Percentiles rank a stretch among this genome's conserved stretches.
Conservation (phyloP, 2,888 invertebrate genomes). For the Atrina japonica region DNA sequence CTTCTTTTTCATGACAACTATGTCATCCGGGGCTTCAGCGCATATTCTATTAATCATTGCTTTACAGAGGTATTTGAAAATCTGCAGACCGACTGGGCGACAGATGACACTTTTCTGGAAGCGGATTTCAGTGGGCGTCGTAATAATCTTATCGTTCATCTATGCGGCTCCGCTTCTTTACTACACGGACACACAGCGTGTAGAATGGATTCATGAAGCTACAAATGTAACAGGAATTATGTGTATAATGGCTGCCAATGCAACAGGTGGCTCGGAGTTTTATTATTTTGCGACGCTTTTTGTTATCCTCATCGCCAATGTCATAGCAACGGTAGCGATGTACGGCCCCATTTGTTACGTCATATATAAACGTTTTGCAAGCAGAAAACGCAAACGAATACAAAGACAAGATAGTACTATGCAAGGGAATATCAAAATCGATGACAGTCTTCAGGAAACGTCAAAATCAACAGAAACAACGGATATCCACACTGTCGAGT, state of each 20-base stretch:
- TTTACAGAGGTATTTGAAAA: slow-evolving; percentile 26
- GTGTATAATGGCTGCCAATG: slow-evolving; percentile 18
- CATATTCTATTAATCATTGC: slow-evolving; percentile 20
- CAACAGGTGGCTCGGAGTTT: slow-evolving; percentile 1
- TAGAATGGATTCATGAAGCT: background rate
- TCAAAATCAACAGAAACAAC: no score
- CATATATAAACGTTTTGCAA: slow-evolving; percentile 15
- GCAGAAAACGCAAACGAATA: no score
- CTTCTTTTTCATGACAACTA: slow-evolving; percentile 11
- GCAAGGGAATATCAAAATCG: no score
- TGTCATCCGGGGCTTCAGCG: slow-evolving; percentile 10
- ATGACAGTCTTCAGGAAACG: no score
- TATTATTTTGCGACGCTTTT: slow-evolving; percentile 22
- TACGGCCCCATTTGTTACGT: slow-evolving; percentile 20
- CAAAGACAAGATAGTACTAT: no score
- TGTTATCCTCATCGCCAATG: slow-evolving; percentile 12
- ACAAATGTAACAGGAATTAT: slow-evolving; percentile 3
- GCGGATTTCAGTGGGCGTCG: slow-evolving; percentile 7
- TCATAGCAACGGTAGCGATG: slow-evolving; percentile 4
- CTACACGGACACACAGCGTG: slow-evolving; percentile 6
- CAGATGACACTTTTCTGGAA: slow-evolving; percentile 17
- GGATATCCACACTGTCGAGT: no score
- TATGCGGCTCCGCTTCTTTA: slow-evolving; percentile 16
- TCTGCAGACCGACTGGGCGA: slow-evolving; percentile 13
- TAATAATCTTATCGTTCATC: slow-evolving; percentile 17